phyloP scores from a whole-genome alignment of 2,113 vertebrate species.

The Grammomys surdaster region DNA sequence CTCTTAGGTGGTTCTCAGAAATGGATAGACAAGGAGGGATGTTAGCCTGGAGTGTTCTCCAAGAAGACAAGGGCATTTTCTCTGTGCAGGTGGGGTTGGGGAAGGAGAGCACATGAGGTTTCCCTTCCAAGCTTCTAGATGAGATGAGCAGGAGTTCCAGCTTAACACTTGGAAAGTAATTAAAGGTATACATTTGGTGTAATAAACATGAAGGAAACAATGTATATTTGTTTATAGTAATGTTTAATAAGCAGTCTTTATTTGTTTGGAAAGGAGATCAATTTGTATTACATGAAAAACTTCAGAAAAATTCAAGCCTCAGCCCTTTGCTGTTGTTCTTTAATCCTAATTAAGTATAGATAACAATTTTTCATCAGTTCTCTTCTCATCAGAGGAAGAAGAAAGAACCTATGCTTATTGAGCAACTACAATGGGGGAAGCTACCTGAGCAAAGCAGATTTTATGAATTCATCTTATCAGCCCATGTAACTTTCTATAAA shows the following conservation, averaged over 20 bases:
- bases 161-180: neutral
- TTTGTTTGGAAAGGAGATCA: neutral
- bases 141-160: too few species aligned
- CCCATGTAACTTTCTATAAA: neutral
- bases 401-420: neutral
- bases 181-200: neutral
- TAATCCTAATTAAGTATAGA: neutral
- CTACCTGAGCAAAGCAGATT: neutral
- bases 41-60: too few species aligned
- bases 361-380: neutral
- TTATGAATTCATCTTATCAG: neutral
- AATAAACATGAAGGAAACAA: neutral
- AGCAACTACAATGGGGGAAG: neutral
- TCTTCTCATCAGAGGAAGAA: neutral
- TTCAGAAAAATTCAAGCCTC: conserved; percentile 1
- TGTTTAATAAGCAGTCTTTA: neutral
- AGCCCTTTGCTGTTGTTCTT: neutral
- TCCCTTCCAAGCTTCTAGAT: too few species aligned
- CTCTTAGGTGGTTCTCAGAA: too few species aligned
- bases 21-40: too few species aligned
- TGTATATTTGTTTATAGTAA: neutral
- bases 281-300: neutral
- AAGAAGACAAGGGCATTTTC: too few species aligned
- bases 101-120: too few species aligned
- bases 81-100: too few species aligned